phyloP scores from a whole-genome alignment of 2,797 vertebrate genomes.

The Benthosema pterotum region DNA sequence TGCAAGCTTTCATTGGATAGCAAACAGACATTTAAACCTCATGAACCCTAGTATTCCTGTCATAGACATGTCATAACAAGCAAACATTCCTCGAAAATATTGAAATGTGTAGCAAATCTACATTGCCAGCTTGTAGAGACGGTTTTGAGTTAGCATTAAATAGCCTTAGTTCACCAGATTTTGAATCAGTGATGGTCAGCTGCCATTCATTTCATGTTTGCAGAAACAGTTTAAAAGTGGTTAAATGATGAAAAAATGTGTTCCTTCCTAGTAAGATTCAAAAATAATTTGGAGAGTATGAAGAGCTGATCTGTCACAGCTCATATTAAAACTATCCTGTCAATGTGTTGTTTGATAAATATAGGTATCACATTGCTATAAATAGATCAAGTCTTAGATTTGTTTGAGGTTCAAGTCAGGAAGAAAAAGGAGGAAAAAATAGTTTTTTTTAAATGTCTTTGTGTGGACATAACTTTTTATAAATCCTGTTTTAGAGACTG shows the following conservation, averaged over 20 bases:
- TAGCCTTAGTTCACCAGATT: too few relatives aligned
- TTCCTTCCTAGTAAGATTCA: not conserved
- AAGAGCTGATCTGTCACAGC: conserved; percentile 1
- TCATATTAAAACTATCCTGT: not conserved
- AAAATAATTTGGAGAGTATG: not conserved
- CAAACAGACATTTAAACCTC: too few relatives aligned
- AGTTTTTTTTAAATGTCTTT: conserved; percentile 20
- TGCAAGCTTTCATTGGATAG: too few relatives aligned
- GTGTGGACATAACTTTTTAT: conserved; percentile 15
- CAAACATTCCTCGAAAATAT: too few relatives aligned
- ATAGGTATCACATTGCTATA: not conserved
- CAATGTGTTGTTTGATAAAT: conserved; percentile 1
- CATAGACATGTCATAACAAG: too few relatives aligned
- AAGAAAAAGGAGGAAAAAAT: conserved; percentile 27
- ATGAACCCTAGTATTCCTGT: too few relatives aligned
- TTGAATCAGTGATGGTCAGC: too few relatives aligned
- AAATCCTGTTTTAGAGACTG: conserved; percentile 23
- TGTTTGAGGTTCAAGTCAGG: conserved; percentile 33
- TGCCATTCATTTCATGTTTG: too few relatives aligned
- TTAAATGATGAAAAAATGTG: not conserved
- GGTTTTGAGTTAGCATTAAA: too few relatives aligned
- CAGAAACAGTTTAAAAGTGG: too few relatives aligned
- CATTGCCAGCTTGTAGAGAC: too few relatives aligned
- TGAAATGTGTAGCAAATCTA: too few relatives aligned
- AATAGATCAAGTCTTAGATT: conserved; percentile 14